Evolutionary conservation across 2,113 vertebrate species (phyloP).

Genomic region (Cavia aperea): DNA sequence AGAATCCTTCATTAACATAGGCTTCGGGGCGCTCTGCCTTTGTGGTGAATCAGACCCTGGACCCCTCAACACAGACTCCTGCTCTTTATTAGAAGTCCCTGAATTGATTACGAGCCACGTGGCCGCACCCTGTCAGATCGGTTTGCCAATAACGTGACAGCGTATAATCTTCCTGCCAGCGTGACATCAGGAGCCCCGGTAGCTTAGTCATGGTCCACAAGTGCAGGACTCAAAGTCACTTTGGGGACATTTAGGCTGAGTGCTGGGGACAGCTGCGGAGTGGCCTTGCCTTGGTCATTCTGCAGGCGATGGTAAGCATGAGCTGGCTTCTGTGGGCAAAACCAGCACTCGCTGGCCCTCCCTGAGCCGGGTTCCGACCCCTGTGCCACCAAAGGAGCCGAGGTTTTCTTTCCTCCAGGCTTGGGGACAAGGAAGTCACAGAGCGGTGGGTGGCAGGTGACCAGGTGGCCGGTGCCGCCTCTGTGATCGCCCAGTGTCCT

Average conservation of each 20-base stretch:
- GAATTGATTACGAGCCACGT: background rate
- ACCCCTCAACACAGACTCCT: background rate
- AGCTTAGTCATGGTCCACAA: background rate
- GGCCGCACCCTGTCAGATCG: background rate
- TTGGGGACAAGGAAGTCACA: background rate
- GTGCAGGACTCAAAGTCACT: background rate
- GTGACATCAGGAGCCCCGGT: background rate
- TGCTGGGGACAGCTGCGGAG: background rate
- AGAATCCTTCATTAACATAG: background rate
- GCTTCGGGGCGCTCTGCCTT: background rate
- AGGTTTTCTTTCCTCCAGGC: background rate
- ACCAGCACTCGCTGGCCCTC: background rate
- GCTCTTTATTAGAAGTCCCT: background rate
- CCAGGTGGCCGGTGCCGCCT: background rate
- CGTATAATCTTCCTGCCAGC: background rate
- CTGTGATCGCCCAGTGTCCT: background rate
- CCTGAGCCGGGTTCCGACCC: background rate
- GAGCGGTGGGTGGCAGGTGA: background rate
- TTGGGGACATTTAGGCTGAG: background rate
- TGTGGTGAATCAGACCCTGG: background rate
- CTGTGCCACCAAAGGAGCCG: background rate
- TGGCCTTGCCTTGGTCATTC: background rate
- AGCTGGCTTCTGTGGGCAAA: slow-evolving; percentile 16
- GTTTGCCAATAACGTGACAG: background rate
- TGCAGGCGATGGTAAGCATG: background rate